Evolutionary conservation across 2,797 vertebrate species (phyloP).

Genomic region (Falco biarmicus): DNA sequence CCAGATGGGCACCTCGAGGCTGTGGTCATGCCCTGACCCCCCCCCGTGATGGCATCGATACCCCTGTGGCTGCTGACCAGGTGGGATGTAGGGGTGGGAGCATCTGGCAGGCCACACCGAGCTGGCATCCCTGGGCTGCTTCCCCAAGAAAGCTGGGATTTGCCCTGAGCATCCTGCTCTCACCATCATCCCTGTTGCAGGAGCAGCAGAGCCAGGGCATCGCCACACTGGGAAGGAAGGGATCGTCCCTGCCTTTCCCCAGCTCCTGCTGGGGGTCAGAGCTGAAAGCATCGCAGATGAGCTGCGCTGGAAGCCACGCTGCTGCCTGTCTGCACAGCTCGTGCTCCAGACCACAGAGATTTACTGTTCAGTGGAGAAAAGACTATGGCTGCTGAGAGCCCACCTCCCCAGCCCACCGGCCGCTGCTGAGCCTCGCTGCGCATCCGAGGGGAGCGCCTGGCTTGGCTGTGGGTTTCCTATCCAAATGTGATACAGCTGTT

Average conservation of each 20-base stretch:
- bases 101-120: background rate
- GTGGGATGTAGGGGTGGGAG: accelerated
- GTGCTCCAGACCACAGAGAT: background rate
- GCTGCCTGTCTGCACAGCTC: background rate
- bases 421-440: accelerated
- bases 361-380: background rate
- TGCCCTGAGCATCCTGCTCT: background rate
- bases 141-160: background rate
- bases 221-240: accelerated
- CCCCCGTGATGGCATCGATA: accelerated
- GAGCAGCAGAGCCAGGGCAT: background rate
- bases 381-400: background rate
- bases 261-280: background rate
- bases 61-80: background rate
- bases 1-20: accelerated
- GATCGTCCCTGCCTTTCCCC: accelerated
- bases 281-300: accelerated
- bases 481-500: slow-evolving; percentile 41
- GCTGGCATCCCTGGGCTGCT: background rate
- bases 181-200: background rate
- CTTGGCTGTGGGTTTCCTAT: background rate
- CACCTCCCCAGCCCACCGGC: accelerated
- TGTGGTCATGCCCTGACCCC: background rate
- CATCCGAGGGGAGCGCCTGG: background rate
- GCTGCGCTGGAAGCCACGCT: background rate